Evolutionary conservation across 1,140 invertebrate genomes (phyloP), one percentile per base, ranked within the genome.

Genomic region (Mactra quadrangularis): DNA sequence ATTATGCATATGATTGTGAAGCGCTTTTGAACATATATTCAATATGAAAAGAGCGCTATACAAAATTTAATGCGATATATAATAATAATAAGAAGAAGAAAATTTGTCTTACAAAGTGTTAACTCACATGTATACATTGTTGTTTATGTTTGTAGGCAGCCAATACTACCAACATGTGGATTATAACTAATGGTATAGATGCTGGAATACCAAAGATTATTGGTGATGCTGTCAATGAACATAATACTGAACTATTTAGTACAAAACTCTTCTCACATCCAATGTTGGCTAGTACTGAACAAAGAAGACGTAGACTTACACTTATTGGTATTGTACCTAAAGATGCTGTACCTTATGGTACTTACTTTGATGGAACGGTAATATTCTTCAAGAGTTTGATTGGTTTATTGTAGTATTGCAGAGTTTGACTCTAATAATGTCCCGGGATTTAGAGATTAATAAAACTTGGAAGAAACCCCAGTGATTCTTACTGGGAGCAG

Each of bases 131-230:
- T 41, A 41, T 7, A 41, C 38, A 7, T 41, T 41, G 1, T 22
- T 22, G 29, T 64, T 33, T 35, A 57, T 59, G 35, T 74, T 47
- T 78, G 13, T 66, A 91, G 90, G 87, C 88, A 38, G 92, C 93
- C 6, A 93, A 93, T 60, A 89, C 92, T 19, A 93, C 93, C 22
- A 89, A 92, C 57, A 93, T 93, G 91, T 94, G 93, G 93, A 92
- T 94, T n/a, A 60, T 93, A 11, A 93, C 93, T 0, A 91, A 92
- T 83, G 93, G 93, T 9, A 52, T 92, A 13, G 91, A 93, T 84
- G 75, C 83, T 31, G 92, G 92, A 0, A 84, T 93, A 2, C 86
- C 91, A 7, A 90, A 92, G 78, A 78, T 92, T 25, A 91, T 94
- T 52, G 93, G 93, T 0, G 92, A 94, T 66, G 92, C 92, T 19